A percentile compares a stretch with the other conserved stretches of the same genome.
Evolutionary conservation across 2,797 vertebrate genomes (phyloP).

Genomic region (Naso thynnoides): DNA sequence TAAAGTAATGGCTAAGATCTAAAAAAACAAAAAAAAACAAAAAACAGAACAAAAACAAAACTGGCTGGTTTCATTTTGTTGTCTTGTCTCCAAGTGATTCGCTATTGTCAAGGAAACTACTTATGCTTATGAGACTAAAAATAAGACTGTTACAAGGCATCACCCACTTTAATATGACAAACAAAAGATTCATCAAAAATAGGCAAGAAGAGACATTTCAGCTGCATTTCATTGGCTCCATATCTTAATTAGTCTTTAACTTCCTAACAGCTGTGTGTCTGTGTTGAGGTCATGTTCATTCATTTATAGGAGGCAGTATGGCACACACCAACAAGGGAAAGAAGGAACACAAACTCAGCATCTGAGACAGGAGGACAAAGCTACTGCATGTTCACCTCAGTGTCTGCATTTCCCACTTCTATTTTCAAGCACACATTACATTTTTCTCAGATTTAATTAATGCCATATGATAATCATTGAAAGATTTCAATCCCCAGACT

Average conservation of each 20-base stretch:
- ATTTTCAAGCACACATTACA: not conserved
- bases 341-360: constrained; percentile 10
- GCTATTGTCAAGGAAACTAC: too few relatives aligned
- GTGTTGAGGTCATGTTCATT: constrained; percentile 21
- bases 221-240: not conserved
- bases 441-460: not conserved
- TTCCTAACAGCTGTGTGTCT: constrained; percentile 12
- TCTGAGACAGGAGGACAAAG: not conserved
- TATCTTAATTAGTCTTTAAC: not conserved
- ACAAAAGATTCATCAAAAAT: not conserved
- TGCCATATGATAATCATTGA: not conserved
- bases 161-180: not conserved
- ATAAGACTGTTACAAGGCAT: constrained; percentile 21
- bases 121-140: too few relatives aligned
- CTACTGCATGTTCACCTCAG: not conserved
- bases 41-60: too few relatives aligned
- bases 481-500: not conserved
- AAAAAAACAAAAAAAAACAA: not conserved
- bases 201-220: not conserved
- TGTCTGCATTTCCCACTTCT: not conserved
- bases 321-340: not conserved
- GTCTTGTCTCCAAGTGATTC: not conserved
- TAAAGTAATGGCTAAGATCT: not conserved
- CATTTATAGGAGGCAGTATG: not conserved
- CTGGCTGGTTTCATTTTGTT: not conserved